Base-by-base conservation (phyloP, 1,140 invertebrate species). In the Campoletis sonorensis region DNA sequence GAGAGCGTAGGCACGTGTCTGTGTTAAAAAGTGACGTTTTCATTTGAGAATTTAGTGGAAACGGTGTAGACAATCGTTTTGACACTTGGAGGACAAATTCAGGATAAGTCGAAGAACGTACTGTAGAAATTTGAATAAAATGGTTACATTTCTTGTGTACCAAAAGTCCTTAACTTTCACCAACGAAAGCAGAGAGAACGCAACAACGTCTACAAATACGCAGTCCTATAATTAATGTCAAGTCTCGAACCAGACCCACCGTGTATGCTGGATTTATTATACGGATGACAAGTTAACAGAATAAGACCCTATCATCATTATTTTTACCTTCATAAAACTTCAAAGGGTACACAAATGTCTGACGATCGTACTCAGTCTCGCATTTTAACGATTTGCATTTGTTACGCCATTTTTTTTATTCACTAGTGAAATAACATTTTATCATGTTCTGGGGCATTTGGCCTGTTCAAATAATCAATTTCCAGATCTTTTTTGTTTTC, bases 181-280 rank as follows among this genome's bases (percentile, higher is more conserved):
- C 11, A 27, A 13, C 77, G 80, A 64, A 64, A 64, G 15, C 21
- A 23, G 4, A n/a, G 5, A 8, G 40, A 45, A 11, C 51, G 51
- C n/a, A 8, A 54, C 4, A 21, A n/a, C n/a, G 16, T n/a, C n/a
- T 64, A 27, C 26, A 23, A 64, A n/a, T n/a, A n/a, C 27, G 27
- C 61, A 64, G n/a, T 64, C n/a, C 21, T 64, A 64, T 64, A 64
- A 64, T 64, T 64, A 64, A 64, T 23, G 61, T 64, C 61, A 64
- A 64, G 61, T 23, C 23, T 27, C 61, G 21, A 64, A 64, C 61
- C 11, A 64, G 61, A 64, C n/a, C 15, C 21, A 64, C 61, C 23
- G 23, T 23, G 51, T 54, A 54, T 54, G 51, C 8, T 54, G 51
- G n/a, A 54, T 54, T 54, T 54, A 54, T 54, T 1, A 54, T 54